phyloP scores from a whole-genome alignment of 92 coral and sea anemone species.

The Palythoa heliodiscus region DNA sequence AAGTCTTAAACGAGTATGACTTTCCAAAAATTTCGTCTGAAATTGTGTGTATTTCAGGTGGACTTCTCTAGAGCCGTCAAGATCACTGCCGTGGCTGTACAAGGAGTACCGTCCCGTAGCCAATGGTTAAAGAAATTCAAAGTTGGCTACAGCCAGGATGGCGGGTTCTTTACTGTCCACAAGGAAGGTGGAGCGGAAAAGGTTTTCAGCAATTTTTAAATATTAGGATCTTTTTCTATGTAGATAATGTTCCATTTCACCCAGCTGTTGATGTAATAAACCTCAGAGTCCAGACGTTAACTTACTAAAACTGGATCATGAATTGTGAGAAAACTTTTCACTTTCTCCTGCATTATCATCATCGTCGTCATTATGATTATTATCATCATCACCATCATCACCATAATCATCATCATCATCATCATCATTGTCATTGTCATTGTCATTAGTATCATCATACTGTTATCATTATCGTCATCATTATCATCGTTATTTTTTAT shows the following conservation, averaged over 20 bases:
- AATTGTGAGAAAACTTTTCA: too few relatives aligned
- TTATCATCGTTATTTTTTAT: too few relatives aligned
- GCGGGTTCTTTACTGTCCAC: constrained; percentile 27
- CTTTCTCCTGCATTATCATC: too few relatives aligned
- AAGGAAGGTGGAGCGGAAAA: constrained; percentile 35
- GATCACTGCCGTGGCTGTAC: background rate
- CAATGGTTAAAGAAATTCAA: constrained; percentile 19
- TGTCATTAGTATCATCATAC: background rate
- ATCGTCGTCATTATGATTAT: too few relatives aligned
- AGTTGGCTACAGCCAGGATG: constrained; percentile 18
- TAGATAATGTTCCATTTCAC: background rate
- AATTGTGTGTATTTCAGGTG: background rate
- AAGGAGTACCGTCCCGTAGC: constrained; percentile 4
- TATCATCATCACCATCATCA: background rate
- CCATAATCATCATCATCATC: background rate
- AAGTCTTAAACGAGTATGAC: too few relatives aligned
- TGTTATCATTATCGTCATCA: background rate
- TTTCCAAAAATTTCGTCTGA: too few relatives aligned
- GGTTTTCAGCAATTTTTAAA: background rate
- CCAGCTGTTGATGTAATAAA: too few relatives aligned
- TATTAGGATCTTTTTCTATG: background rate
- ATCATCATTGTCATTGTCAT: background rate
- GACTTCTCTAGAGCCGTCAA: constrained; percentile 7
- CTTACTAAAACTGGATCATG: too few relatives aligned
- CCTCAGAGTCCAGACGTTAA: background rate